Evolutionary conservation across 1,140 invertebrate genomes (phyloP).

Genomic region (Drosophila mayri): DNA sequence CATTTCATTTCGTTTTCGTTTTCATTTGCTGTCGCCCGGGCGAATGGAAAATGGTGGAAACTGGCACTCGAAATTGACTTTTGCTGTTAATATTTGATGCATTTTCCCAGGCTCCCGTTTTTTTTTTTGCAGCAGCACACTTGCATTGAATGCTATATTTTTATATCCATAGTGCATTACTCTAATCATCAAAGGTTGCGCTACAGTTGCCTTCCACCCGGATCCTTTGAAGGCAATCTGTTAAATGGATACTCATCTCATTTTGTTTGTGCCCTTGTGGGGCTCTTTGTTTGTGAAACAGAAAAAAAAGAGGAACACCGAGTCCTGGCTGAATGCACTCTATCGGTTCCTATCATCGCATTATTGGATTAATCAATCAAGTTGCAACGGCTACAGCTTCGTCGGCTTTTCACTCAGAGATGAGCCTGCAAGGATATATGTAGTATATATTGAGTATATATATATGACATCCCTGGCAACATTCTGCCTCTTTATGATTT

Average conservation of each 20-base stretch:
- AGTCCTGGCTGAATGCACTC: conserved; percentile 8
- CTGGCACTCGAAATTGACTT: conserved; percentile 64
- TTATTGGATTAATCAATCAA: conserved; percentile 81
- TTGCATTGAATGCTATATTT: conserved; percentile 42
- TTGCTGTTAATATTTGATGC: conserved; percentile 59
- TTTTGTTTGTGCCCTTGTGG: conserved; percentile 45
- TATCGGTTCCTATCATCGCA: conserved; percentile 48
- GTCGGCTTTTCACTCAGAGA: conserved; percentile 10
- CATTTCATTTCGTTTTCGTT: conserved; percentile 40
- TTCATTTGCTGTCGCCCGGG: conserved; percentile 26
- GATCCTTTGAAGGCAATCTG: conserved; percentile 26
- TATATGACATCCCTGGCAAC: not conserved
- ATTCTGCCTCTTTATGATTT: conserved; percentile 48
- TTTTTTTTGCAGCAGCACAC: conserved; percentile 24
- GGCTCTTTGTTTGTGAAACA: conserved; percentile 15
- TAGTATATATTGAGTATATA: not conserved
- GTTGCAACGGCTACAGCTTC: conserved; percentile 42
- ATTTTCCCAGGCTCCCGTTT: conserved; percentile 6
- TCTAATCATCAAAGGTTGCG: conserved; percentile 69
- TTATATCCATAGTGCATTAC: conserved; percentile 68
- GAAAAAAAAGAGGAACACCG: not conserved
- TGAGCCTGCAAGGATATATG: not conserved
- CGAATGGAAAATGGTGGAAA: conserved; percentile 12
- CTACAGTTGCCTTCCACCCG: not conserved
- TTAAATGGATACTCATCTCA: conserved; percentile 65